Percentiles rank a stretch among this genome's conserved stretches.
These are phyloP conservation scores for Tenualosa ilisha DNA, from an alignment of 2,797 vertebrate species.

Conservation along the genomic window DNA sequence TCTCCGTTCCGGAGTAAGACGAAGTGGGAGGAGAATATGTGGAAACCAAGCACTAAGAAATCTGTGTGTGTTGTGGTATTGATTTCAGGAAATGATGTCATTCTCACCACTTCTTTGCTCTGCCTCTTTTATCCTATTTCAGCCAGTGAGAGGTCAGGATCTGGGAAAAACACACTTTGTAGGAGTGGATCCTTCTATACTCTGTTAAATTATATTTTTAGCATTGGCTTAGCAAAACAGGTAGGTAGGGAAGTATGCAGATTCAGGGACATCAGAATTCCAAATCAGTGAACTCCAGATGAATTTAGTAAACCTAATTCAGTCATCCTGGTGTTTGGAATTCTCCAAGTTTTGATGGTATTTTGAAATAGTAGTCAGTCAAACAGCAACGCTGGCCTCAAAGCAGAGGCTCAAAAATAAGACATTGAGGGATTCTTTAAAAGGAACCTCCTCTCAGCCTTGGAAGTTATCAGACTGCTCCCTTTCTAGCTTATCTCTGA, in stretches of 20 bases:
- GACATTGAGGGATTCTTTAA: too few species aligned
- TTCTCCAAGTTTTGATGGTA: too few species aligned
- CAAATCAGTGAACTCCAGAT: constrained; percentile 34
- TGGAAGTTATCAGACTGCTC: neutral
- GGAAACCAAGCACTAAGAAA: constrained; percentile 75
- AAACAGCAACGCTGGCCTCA: too few species aligned
- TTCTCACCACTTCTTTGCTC: constrained; percentile 43
- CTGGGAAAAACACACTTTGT: constrained; percentile 48
- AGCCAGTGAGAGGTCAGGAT: constrained; percentile 50
- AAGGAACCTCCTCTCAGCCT: too few species aligned
- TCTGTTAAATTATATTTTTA: constrained; percentile 48
- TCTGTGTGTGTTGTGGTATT: constrained; percentile 75
- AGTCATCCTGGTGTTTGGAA: constrained; percentile 6
- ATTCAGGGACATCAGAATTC: constrained; percentile 29
- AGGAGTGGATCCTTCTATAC: constrained; percentile 31
- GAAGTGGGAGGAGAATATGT: constrained; percentile 58
- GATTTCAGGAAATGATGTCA: constrained; percentile 84
- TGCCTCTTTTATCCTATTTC: constrained; percentile 63
- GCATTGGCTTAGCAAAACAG: constrained; percentile 28
- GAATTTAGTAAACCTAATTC: constrained; percentile 31
- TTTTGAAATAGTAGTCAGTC: too few species aligned
- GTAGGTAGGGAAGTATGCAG: constrained; percentile 13
- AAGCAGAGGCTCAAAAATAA: too few species aligned
- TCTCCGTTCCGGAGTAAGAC: constrained; percentile 55
- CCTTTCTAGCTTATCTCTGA: too few species aligned